Conservation (phyloP, 2,888 invertebrate species). For the Dioctria linearis region DNA sequence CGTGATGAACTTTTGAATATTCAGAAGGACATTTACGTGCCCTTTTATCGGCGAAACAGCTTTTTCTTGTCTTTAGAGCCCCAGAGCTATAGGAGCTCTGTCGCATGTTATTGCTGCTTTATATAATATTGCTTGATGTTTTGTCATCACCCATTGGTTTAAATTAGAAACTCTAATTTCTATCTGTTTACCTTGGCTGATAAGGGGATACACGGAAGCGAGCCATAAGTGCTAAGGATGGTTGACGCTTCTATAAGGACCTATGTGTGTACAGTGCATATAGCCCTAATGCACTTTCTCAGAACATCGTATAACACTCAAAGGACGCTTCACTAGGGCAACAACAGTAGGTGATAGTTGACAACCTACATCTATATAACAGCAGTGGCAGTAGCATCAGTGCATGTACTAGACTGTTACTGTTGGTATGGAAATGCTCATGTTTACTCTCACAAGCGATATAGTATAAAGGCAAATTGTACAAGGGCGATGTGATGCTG, state of each 20-base stretch:
- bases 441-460: neutral
- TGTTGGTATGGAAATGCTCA: neutral
- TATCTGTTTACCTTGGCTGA: constrained; percentile 14
- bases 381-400: neutral
- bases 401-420: no score
- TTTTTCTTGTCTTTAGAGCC: constrained; percentile 33
- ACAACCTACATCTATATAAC: neutral
- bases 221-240: neutral
- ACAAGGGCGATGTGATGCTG: neutral
- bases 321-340: neutral
- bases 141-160: constrained; percentile 30
- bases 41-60: constrained; percentile 19
- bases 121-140: constrained; percentile 47
- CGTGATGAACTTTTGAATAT: constrained; percentile 43
- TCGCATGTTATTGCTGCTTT: constrained; percentile 32
- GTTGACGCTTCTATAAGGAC: neutral
- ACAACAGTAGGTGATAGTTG: neutral
- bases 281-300: neutral
- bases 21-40: constrained; percentile 48
- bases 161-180: constrained; percentile 53
- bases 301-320: neutral
- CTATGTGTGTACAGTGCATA: neutral
- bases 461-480: neutral
- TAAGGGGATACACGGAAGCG: neutral
- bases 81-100: neutral